Conservation (phyloP, 2,797 vertebrate species). For the Hozukius guyotensis region DNA sequence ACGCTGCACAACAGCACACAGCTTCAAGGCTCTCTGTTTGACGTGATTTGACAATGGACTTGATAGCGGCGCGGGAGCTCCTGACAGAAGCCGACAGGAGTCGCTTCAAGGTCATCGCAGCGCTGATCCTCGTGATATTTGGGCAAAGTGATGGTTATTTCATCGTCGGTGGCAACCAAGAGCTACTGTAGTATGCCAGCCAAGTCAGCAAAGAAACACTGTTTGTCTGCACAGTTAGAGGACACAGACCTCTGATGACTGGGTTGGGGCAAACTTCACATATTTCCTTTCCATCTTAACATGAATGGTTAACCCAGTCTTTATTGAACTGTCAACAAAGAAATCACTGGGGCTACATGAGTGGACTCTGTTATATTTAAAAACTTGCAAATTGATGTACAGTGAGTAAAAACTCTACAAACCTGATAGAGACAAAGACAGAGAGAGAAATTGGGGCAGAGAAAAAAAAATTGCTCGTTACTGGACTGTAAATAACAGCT, state of each 20-base stretch:
- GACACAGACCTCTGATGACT: constrained; percentile 1
- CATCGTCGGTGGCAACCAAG: constrained; percentile 13
- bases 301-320: not conserved
- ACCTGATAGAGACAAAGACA: not conserved
- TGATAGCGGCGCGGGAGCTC: constrained; percentile 26
- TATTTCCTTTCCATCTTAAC: not conserved
- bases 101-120: constrained; percentile 59
- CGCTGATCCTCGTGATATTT: constrained; percentile 30
- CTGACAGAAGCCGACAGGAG: constrained; percentile 43
- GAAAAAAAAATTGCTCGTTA: not conserved
- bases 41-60: constrained; percentile 47
- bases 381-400: not conserved
- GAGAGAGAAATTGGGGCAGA: not conserved
- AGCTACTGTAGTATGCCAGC: not conserved
- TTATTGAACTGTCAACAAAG: not conserved
- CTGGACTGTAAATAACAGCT: constrained; percentile 12
- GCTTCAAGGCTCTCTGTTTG: constrained; percentile 44
- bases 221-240: constrained; percentile 18
- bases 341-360: not conserved
- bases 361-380: not conserved
- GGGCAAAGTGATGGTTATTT: constrained; percentile 40
- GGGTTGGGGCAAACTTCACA: not conserved
- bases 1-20: constrained; percentile 26
- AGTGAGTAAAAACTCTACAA: not conserved
- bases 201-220: constrained; percentile 11